Base-by-base conservation (phyloP, 2,797 vertebrate genomes). In the Basileuterus tristriatus region DNA sequence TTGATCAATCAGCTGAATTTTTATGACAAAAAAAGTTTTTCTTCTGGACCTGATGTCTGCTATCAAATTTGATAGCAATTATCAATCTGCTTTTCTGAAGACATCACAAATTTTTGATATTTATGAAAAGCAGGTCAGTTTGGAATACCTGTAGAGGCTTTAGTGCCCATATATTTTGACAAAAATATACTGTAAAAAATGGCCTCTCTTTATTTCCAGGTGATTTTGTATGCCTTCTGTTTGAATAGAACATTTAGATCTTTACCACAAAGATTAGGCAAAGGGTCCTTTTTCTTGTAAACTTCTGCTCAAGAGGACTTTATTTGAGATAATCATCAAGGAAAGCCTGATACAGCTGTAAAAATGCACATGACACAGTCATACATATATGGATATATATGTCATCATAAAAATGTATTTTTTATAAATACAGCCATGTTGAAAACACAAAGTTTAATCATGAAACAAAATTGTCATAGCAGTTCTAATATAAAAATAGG, bases 1-100 rank as follows among this genome's bases (percentile, higher is more conserved):
- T 95, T 95, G 97, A 98, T 89, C 81, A 94, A 77, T 75, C 90
- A 97, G 89, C 87, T 97, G 95, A 90, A 97, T 90, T 97, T 97
- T 96, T 95, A 95, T n/a, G 93, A 87, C 62, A 84, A 90, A 96
- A 96, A 96, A 34, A 29, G 87, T 97, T 96, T 96, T 92, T 67
- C 18, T 83, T 97, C 69, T 94, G 83, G 85, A 92, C 75, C 60
- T 83, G 89, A 72, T 94, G 81, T 93, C 83, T 92, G 47, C 84
- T 89, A 96, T 96, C 90, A 97, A 94, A 95, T 94, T 96, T 96
- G 87, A 96, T 96, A 94, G 93, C 88, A 89, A 64, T 85, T 93
- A 97, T 97, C 95, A 95, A 94, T 98, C 91, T 93, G 34, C 41
- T 96, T 96, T 89, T 78, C 64, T 78, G 56, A 86, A 97, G 75